Evolutionary conservation across 1,140 invertebrate genomes (phyloP), one percentile per base, ranked within the genome.

Genomic region (Macrosteles quadrilineatus): DNA sequence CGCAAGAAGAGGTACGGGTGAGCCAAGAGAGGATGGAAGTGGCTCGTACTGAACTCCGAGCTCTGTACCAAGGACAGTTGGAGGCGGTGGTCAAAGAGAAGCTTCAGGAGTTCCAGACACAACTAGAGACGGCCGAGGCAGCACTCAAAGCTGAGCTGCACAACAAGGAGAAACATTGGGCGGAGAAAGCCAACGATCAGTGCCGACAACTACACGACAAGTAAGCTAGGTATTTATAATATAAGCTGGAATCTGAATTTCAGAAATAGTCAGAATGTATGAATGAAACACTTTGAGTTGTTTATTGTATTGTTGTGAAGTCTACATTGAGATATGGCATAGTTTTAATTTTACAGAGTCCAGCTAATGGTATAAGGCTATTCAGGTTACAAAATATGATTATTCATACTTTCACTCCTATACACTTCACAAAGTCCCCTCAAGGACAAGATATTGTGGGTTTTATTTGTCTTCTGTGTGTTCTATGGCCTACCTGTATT

Each of bases 61-160:
- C 85, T 23, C 87, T 90, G 74, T 94, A 93, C 75, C 91, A 94
- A 76, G 87, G 88, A 68, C 91, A 94, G 80, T 81, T 94, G 30
- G 91, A 94, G 68, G 84, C 87, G 50, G 88, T 91, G 1, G 90
- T 94, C 1, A 83, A 87, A 69, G 84, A 84, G 19, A 94, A 94
- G 78, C 77, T 92, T 63, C 85, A 87, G 73, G 91, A 94, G 78
- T 93, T 93, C 76, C 91, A 93, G 77, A 79, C 76, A 4, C 90
- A 93, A 78, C 81, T 93, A 14, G 90, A 93, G 71, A 77, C 83
- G 23, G 87, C 87, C 3, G 87, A 91, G 79, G 80, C 81, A 17
- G 82, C 85, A 45, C 83, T 92, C 73, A 85, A 89, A 69, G 78
- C 79, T 0, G 88, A 91, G 75, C 81, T 90, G 1, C 84, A 87